Percentiles rank a stretch among this genome's conserved stretches.
These are phyloP conservation scores for Aphaenogaster ashmeadi DNA, from an alignment of 1,140 invertebrate genomes.

Conservation along the genomic window DNA sequence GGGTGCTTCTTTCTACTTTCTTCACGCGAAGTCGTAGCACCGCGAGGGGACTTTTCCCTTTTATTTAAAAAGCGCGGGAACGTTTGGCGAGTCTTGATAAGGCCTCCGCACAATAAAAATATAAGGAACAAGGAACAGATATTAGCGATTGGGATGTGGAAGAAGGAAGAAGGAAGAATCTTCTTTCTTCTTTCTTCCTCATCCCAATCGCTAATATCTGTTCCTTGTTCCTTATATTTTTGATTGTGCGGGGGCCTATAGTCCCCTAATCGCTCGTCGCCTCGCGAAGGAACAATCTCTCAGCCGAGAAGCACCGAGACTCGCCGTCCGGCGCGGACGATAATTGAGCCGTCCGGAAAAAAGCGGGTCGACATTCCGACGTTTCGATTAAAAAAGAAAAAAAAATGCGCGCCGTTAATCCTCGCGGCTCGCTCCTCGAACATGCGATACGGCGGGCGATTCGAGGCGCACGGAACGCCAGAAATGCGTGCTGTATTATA, in stretches of 20 bases:
- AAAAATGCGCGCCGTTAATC: conserved; percentile 1
- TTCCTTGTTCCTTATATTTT: too few species aligned
- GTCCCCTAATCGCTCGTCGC: neutral
- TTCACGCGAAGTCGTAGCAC: too few species aligned
- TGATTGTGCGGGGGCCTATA: too few species aligned
- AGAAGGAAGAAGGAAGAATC: too few species aligned
- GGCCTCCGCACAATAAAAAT: too few species aligned
- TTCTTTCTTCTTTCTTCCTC: too few species aligned
- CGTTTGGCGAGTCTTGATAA: neutral
- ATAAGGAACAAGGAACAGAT: too few species aligned
- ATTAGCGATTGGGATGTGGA: too few species aligned
- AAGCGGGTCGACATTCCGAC: neutral
- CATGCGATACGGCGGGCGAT: neutral
- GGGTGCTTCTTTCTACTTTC: neutral
- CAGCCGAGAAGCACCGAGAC: too few species aligned
- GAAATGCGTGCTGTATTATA: neutral
- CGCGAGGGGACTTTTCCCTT: neutral
- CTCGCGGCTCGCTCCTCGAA: neutral
- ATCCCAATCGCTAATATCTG: too few species aligned
- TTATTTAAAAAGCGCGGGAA: neutral
- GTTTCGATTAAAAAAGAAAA: neutral
- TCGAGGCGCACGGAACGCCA: neutral
- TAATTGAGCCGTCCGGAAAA: conserved; percentile 3
- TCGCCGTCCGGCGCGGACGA: neutral
- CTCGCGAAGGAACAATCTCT: neutral